Evolutionary conservation across 2,113 vertebrate species (phyloP).

Genomic region (Drymodes brunneopygia): DNA sequence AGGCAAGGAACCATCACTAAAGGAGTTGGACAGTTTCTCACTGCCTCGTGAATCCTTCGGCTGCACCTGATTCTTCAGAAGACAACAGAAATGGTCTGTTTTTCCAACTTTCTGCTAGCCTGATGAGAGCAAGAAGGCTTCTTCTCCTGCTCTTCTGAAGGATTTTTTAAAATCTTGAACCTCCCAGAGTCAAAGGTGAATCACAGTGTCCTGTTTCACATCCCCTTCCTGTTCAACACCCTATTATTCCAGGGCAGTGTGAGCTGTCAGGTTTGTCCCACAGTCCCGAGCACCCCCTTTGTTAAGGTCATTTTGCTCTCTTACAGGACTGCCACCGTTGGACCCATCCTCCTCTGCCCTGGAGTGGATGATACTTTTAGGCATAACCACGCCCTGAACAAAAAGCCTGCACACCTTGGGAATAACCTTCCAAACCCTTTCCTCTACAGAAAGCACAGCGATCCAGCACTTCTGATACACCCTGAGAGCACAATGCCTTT

Average conservation of each 20-base stretch:
- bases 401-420: neutral
- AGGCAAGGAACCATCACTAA: neutral
- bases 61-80: neutral
- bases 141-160: neutral
- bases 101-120: neutral
- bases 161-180: neutral
- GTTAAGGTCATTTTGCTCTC: neutral
- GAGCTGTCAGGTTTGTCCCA: neutral
- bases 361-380: neutral
- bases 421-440: neutral
- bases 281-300: neutral
- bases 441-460: accelerated
- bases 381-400: neutral
- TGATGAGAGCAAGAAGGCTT: neutral
- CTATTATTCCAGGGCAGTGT: neutral
- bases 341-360: neutral
- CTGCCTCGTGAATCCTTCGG: neutral
- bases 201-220: neutral
- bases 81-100: neutral
- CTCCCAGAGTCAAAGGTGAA: neutral
- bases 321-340: neutral
- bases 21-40: neutral
- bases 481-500: neutral
- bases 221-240: neutral
- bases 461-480: neutral